Base-by-base conservation (phyloP, 2,113 vertebrate species). In the Pangasianodon gigas region DNA sequence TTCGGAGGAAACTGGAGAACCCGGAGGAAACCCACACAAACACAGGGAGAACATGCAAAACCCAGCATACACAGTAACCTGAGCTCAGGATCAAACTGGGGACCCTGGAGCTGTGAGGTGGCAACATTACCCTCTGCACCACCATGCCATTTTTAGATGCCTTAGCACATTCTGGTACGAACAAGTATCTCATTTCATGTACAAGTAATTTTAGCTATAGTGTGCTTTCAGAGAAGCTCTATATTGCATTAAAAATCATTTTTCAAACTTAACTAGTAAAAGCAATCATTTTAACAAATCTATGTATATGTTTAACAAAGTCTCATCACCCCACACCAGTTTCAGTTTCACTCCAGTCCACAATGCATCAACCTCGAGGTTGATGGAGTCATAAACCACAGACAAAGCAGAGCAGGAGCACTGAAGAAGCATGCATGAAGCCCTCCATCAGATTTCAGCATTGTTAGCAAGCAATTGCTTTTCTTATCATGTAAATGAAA, bases 281-380 rank as follows among this genome's bases (percentile, higher is more conserved):
- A 83, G 18, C 81, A 52, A 11, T 7, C 48, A 81, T 81, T 54
- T 81, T 6, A 48, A 60, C 14, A 80, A 48, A 62, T 80, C 41
- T 48, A 29, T 32, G 69, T 74, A 74, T 19, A 18, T 67, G 77
- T 88, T 52, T 79, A 62, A 26, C n/a, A 81, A 48, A 81, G 10
- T 48, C 18, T 58, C 56, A 85, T 85, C 88, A 89, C 56, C 37
- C 77, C 79, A 88, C 77, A 82, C 29, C 14, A 26, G 18, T 85
- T 84, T 51, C 58, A 58, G 10, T 44, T 89, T 67, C 89, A 89
- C 69, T 85, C 88, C 88, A 85, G 84, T 89, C 89, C 84, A 86
- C 74, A 89, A n/a, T 54, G n/a, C 71, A 89, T 65, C 69, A 67
- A 88, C 32, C 62, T 79, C 16, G 5, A 87, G 41, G 86, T 60